Evolutionary conservation across 2,797 vertebrate genomes (phyloP), one percentile per base, ranked within the genome.

Genomic region (Cirrhinus molitorella): DNA sequence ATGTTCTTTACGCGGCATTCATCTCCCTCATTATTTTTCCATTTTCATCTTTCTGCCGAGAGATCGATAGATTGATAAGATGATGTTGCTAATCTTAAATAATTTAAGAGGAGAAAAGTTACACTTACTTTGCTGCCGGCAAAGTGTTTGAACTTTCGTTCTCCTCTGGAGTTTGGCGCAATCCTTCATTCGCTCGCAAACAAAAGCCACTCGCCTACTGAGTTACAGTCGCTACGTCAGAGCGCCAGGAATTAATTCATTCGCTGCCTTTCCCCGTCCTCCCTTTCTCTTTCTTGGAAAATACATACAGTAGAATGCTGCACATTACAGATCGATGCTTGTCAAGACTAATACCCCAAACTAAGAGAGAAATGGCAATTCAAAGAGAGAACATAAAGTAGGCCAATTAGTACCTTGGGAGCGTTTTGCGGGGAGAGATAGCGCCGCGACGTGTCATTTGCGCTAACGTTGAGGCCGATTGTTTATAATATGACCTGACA

Each of bases 61-160:
- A 94, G 95, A 96, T 96, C 95, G 93, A 96, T 95, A 94, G 94
- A 96, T 96, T 95, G 94, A 95, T 96, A 94, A 95, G 94, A 94
- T 95, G 94, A 95, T 94, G 94, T 93, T 93, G 95, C 91, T 94
- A 88, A 93, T 95, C 94, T 95, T 96, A 95, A 96, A 95, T 95
- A 94, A 95, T 95, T 94, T 92, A 95, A 92, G 91, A 91, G 72
- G 89, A 91, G 91, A 93, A 93, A 83, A 95, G 92, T 95, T 94
- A 90, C 91, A 92, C 93, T 93, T 83, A 91, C 93, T 94, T 92
- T 91, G 93, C 94, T 93, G 91, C 92, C 83, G 93, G 93, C 92
- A 90, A 93, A 91, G 91, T 92, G 92, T 94, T 94, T 95, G 93
- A 94, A 95, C 94, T 94, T 92, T 93, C 53, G 89, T 94, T 94